Percentiles rank a stretch among this genome's conserved stretches.
Conservation (phyloP, 1,140 invertebrate genomes). For the Globodera ellingtonae region DNA sequence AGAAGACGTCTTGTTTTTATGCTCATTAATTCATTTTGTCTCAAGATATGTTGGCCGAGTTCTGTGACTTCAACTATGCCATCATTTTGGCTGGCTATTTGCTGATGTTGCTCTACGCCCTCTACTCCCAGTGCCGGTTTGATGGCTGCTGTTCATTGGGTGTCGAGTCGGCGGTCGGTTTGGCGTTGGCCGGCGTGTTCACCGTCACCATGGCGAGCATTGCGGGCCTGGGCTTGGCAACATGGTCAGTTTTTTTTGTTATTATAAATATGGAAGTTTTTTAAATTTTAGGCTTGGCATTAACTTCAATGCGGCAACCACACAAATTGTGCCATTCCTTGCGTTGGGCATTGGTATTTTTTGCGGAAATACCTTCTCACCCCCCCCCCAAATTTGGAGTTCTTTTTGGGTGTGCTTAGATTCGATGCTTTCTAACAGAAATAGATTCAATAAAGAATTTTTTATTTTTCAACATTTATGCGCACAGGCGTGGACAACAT, state of each 20-base stretch:
- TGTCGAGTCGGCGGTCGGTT: conserved; percentile 75
- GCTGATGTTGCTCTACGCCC: neutral
- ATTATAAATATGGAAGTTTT: neutral
- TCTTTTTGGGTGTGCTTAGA: no score
- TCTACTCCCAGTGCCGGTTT: conserved; percentile 72
- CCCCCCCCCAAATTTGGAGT: no score
- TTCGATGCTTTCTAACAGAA: no score
- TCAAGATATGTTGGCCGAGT: conserved; percentile 35
- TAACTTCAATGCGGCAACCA: conserved; percentile 92
- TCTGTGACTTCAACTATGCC: conserved; percentile 69
- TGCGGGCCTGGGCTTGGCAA: conserved; percentile 89
- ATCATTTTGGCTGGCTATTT: conserved; percentile 77
- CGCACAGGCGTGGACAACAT: conserved; percentile 77
- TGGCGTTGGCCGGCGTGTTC: conserved; percentile 81
- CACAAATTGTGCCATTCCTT: conserved; percentile 88
- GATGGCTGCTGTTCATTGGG: conserved; percentile 77
- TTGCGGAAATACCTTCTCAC: no score
- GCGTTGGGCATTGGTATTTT: conserved; percentile 80
- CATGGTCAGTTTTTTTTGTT: conserved; percentile 77
- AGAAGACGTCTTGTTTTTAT: no score
- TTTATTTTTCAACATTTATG: no score
- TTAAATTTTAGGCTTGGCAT: conserved; percentile 68
- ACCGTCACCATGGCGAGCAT: conserved; percentile 76
- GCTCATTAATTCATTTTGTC: conserved; percentile 55
- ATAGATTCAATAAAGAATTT: no score